A percentile compares a stretch with the other conserved stretches of the same genome.
Conservation (phyloP, 2,797 vertebrate genomes). For the Pangasius macronema region DNA sequence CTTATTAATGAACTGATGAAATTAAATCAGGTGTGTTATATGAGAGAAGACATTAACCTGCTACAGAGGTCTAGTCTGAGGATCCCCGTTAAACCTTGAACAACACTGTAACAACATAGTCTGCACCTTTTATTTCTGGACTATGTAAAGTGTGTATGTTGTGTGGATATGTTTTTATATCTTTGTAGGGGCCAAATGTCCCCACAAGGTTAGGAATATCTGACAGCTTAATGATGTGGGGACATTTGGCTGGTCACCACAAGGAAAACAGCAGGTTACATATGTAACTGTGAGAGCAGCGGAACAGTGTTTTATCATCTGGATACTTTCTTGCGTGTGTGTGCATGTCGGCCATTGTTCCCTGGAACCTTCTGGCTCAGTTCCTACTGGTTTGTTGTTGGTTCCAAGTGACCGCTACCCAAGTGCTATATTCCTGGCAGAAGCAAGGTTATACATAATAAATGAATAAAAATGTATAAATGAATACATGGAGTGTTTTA, state of each 20-base stretch:
- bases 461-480: neutral
- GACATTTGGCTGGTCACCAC: neutral
- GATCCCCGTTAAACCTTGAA: neutral
- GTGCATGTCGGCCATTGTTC: neutral
- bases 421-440: neutral
- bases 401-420: too few species aligned
- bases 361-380: neutral
- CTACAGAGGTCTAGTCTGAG: neutral
- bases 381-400: neutral
- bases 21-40: neutral
- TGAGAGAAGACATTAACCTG: neutral
- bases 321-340: neutral
- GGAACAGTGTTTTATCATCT: neutral
- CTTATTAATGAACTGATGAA: neutral
- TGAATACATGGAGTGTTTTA: too few species aligned
- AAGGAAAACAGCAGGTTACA: neutral
- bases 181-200: too few species aligned
- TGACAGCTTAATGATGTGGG: neutral
- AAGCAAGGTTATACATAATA: neutral
- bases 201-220: neutral
- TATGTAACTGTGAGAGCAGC: neutral
- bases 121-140: too few species aligned
- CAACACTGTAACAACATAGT: too few species aligned
- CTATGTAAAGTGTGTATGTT: too few species aligned
- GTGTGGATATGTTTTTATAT: too few species aligned